phyloP scores from a whole-genome alignment of 35 echinoderm and acorn worm genomes.

The Acanthaster planci region DNA sequence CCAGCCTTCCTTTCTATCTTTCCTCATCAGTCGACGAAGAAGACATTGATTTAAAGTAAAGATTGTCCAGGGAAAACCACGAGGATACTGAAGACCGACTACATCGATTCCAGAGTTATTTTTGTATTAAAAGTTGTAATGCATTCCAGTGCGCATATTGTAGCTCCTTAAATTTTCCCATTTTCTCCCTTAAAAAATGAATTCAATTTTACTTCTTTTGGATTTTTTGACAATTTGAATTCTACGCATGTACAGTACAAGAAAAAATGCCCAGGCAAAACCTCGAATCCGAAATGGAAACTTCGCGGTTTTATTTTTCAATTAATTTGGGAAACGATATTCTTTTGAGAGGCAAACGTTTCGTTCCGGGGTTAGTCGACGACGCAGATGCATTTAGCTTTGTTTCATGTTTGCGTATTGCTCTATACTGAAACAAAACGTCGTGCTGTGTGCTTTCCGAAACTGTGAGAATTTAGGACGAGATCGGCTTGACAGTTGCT shows the following conservation, averaged over 20 bases:
- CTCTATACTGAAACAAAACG: too few relatives aligned
- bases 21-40: slow-evolving; percentile 93
- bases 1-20: slow-evolving; percentile 46
- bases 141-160: not conserved
- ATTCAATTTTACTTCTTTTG: not conserved
- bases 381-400: too few relatives aligned
- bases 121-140: slow-evolving; percentile 6
- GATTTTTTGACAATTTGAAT: not conserved
- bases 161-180: not conserved
- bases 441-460: too few relatives aligned
- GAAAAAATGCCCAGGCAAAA: not conserved
- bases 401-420: too few relatives aligned
- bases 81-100: not conserved
- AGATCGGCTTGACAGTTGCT: too few relatives aligned
- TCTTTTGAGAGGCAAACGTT: too few relatives aligned
- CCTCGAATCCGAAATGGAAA: not conserved
- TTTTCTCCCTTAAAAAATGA: not conserved
- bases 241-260: not conserved
- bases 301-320: too few relatives aligned
- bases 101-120: slow-evolving; percentile 7
- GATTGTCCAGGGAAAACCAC: not conserved
- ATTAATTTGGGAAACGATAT: too few relatives aligned
- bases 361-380: too few relatives aligned
- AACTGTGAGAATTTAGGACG: too few relatives aligned
- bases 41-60: slow-evolving; percentile 91